Conservation (phyloP, 1,140 invertebrate genomes). For the Piezodorus guildinii region DNA sequence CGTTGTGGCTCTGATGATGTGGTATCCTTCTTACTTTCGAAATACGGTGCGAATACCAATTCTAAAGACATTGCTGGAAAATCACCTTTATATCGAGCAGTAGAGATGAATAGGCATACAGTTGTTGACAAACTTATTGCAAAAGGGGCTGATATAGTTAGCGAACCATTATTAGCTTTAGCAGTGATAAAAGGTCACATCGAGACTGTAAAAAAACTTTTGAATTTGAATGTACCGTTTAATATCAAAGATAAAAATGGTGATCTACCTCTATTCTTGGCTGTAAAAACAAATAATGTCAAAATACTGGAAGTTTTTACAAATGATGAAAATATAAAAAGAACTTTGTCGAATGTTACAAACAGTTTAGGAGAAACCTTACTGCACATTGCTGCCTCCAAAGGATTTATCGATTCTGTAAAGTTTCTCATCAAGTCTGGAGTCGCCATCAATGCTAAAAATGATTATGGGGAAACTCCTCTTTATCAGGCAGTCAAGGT, state of each 20-base stretch:
- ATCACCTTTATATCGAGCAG: not conserved
- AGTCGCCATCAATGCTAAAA: not conserved
- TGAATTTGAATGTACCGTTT: not conserved
- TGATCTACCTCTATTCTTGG: not conserved
- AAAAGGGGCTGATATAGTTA: not conserved
- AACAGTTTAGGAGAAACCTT: not conserved
- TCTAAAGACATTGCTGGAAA: not conserved
- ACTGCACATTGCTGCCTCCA: not conserved
- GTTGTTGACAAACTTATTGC: not conserved
- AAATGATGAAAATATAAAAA: not conserved
- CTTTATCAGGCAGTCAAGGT: not conserved
- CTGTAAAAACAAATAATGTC: not conserved
- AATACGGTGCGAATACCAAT: not conserved
- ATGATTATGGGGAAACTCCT: not conserved
- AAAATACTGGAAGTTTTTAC: not conserved
- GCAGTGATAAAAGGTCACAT: not conserved
- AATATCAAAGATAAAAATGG: not conserved
- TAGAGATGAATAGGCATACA: not conserved
- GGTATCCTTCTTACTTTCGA: not conserved
- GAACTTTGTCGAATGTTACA: not conserved
- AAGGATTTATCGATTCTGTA: not conserved
- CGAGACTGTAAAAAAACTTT: not conserved
- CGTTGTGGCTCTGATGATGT: not conserved
- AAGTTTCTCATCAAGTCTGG: not conserved
- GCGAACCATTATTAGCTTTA: not conserved